Percentiles rank a stretch among this genome's conserved stretches.
phyloP scores from a whole-genome alignment of 2,113 vertebrate genomes.

The Anser cygnoides region DNA sequence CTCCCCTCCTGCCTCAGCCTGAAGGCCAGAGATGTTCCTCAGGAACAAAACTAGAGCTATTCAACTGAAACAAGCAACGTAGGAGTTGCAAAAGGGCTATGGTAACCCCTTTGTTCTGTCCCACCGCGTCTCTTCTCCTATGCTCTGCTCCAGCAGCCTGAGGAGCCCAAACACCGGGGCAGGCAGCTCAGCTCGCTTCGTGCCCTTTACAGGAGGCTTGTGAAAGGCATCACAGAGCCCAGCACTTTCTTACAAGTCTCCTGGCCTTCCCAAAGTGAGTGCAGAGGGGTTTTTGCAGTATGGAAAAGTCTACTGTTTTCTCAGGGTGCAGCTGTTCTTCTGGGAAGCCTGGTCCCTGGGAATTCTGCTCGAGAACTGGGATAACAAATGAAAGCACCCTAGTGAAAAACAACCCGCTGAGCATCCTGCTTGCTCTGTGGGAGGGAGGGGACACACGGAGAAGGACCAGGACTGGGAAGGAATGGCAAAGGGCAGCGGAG shows the following conservation, averaged over 20 bases:
- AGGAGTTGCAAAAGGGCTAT: neutral
- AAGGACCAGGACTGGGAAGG: neutral
- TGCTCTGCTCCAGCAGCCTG: neutral
- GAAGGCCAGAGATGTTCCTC: neutral
- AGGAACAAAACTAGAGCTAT: neutral
- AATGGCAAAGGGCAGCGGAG: neutral
- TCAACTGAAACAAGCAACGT: neutral
- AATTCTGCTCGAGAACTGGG: neutral
- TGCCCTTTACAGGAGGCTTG: neutral
- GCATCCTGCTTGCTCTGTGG: neutral
- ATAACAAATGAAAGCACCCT: neutral
- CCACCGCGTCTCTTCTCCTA: neutral
- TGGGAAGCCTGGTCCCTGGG: neutral
- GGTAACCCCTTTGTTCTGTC: neutral
- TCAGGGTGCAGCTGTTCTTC: neutral
- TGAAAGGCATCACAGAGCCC: neutral
- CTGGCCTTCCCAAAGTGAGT: neutral
- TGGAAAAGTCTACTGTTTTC: neutral
- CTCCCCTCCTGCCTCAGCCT: neutral
- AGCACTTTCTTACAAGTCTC: neutral
- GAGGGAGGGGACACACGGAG: neutral
- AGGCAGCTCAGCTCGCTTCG: conserved; percentile 19
- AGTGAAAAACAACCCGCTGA: neutral
- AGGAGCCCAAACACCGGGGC: neutral
- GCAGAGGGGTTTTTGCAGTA: neutral